Base-by-base conservation (phyloP, 2,797 vertebrate species). In the Halcyon leucocephala region DNA sequence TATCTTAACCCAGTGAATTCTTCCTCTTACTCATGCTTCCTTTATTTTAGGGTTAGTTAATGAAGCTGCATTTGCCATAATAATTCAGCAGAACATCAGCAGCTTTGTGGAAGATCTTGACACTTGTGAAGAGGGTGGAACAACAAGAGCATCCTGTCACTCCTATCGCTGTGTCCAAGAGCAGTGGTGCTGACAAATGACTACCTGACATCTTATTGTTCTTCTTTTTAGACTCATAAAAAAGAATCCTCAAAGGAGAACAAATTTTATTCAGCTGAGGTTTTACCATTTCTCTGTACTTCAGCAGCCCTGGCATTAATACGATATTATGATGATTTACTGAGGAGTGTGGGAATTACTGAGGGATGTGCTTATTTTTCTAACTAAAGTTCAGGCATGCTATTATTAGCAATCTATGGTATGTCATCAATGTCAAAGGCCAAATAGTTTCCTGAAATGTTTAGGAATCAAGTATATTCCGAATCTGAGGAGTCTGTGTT, bases 381-480 rank as follows among this genome's bases (percentile, higher is more conserved):
- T 89, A 93, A 64, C 78, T 54, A 58, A 95, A 95, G 73, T 94
- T 94, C 94, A 94, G 57, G 86, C 88, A 54, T 58, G 85, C 91
- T 93, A 92, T 96, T 95, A 95, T 95, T 96, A 95, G 95, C 92
- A 82, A 71, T 88, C 86, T 79, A 85, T 94, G 93, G 95, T 39
- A 94, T 95, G 95, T 93, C 91, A 95, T 89, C 88, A 87, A 24
- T 93, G 93, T 94, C 95, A 96, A 94, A 96, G 96, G 93, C 90
- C 96, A 96, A 89, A 97, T 89, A 90, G 90, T 96, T 97, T 85
- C 86, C 85, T 89, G 94, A 87, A 95, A 96, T 93, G 78, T 96
- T 95, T 95, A 84, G 71, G 81, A 95, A 95, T 86, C 26, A 37
- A 94, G 71, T 69, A 55, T 80, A 72, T 80, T 86, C 73, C 71